Base-by-base conservation (phyloP, 2,888 invertebrate genomes). In the Rhingia rostrata region DNA sequence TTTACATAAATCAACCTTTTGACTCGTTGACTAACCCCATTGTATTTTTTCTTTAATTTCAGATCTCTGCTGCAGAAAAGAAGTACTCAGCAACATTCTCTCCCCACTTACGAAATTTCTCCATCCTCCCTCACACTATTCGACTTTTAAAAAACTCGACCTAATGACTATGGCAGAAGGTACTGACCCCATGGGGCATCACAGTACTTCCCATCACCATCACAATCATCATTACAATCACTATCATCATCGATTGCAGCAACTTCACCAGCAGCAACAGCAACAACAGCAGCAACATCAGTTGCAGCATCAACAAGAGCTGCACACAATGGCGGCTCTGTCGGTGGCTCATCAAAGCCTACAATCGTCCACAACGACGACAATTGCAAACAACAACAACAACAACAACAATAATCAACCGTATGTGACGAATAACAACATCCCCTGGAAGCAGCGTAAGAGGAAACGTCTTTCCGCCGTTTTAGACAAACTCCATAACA, bases 401-500 rank as follows among this genome's bases (percentile, higher is more conserved):
- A 70, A 91, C 82, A 91, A 91, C 86, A 92, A 94, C 89, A 94
- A 94, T 90, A 93, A 93, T 88, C 93, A 94, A 86, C 93, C 94
- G 64, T 92, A 93, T 86, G 93, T 93, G 81, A 92, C 93, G 86
- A 94, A 94, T 87, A 93, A 94, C 84, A 94, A 94, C 88, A 93
- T 93, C 92, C 93, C 94, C 88, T 90, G 92, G 91, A 95, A 95
- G 89, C 94, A 95, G 87, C 93, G 95, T 86, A 97, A 97, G 90
- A 94, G 96, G 86, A 95, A 96, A 90, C 93, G 97, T 47, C 93
- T 97, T 14, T 96, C 95, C 69, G 95, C 95, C 83, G 95, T 97
- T 30, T 92, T 97, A 80, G 96, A 97, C 89, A 96, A 95, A 88
- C 93, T 97, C 66, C 92, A 93, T 67, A 92, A 93, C 87, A 93